Evolutionary conservation across 1,140 invertebrate genomes (phyloP), one percentile per base, ranked within the genome.

Genomic region (Drosophila triauraria): DNA sequence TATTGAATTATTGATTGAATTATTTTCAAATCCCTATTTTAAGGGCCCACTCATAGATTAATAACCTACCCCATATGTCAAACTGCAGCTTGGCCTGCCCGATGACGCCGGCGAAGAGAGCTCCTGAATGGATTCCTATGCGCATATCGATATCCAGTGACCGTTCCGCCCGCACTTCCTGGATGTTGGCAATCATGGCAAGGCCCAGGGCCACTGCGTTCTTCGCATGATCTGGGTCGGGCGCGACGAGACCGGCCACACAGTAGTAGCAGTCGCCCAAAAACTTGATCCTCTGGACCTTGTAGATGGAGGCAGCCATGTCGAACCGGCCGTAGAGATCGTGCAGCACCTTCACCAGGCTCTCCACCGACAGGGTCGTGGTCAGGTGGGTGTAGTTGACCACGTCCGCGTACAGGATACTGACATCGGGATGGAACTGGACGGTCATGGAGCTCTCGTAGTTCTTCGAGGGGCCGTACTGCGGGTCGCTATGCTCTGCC

Each of bases 301-400:
- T 32, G 94, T 63, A 95, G 93, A 60, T 95, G 93, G 93, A 94
- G 76, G 98, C 98, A 9, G 97, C 96, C 75, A 97, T 95, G 93
- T 99, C 98, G 92, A 99, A 99, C 84, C 96, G 95, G 1, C 97
- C 97, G 93, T 98, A 99, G 0, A 99, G 93, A 85, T 99, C 97
- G 91, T 99, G 99, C 6, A 99, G 93, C 0, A 97, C 96, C 91
- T 97, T 95, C 1, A 99, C 97, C 48, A 99, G 94, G 68, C 96
- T 95, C 86, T 96, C 95, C 0, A 97, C 96, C 0, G 95, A 94
- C 40, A 99, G 93, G 2, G 95, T 96, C 0, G 96, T 96, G 0
- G 98, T 98, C 81, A 99, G 94, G 35, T 96, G 95, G 1, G 98
- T 99, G 91, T 98, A 99, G 91, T 99, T 99, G 3, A 99, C 98